Evolutionary conservation across 2,797 vertebrate species (phyloP).

Genomic region (Oreochromis mossambicus): DNA sequence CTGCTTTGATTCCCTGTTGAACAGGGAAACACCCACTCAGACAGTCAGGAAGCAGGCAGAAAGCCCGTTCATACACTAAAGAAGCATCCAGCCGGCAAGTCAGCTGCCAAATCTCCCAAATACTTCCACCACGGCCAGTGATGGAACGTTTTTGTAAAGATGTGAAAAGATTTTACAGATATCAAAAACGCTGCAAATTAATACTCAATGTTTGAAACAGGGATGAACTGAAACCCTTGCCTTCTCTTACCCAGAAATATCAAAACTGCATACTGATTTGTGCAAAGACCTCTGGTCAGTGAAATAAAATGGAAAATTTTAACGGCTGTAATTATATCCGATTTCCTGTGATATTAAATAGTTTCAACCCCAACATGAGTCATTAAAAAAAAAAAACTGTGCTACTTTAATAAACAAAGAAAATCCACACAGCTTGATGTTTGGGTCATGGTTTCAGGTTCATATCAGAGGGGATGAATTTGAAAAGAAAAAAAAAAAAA

Average conservation of each 20-base stretch:
- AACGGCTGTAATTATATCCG: not conserved
- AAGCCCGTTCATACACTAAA: not conserved
- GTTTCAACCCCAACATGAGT: not conserved
- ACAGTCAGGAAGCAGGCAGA: conserved; percentile 17
- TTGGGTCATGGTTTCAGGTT: not conserved
- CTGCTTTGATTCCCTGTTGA: conserved; percentile 24
- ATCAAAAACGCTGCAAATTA: not conserved
- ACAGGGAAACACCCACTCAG: conserved; percentile 37
- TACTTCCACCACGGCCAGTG: not conserved
- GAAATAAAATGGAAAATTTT: not conserved
- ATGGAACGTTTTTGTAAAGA: not conserved
- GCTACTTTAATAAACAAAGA: not conserved
- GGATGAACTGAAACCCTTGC: not conserved
- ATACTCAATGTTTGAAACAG: not conserved
- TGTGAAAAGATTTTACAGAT: not conserved
- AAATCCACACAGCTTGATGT: not conserved
- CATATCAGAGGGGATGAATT: not conserved
- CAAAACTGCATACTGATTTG: not conserved
- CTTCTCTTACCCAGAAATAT: not conserved
- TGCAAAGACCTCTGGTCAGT: not conserved
- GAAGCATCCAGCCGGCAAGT: not conserved
- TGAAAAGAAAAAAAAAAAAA: not conserved
- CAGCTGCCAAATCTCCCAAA: not conserved
- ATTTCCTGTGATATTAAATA: not conserved
- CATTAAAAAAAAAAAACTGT: not conserved